phyloP scores from a whole-genome alignment of 2,888 invertebrate species.

The Apotomis turbidana region DNA sequence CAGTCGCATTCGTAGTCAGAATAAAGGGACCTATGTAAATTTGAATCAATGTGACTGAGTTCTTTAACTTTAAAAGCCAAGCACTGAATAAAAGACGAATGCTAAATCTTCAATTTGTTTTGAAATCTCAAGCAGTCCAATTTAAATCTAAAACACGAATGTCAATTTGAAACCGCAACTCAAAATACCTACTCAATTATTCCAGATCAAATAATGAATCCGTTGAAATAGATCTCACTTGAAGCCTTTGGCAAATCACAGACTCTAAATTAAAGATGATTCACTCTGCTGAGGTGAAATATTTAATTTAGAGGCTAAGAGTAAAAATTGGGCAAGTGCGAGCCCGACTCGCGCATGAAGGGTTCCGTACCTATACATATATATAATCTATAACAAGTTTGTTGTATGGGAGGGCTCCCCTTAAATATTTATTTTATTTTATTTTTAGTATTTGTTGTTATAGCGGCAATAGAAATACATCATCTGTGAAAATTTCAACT shows the following conservation, averaged over 20 bases:
- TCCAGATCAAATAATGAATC: conserved; percentile 24
- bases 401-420: too few relatives aligned
- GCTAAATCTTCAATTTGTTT: not conserved
- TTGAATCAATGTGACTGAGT: not conserved
- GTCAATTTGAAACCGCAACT: conserved; percentile 16
- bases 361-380: too few relatives aligned
- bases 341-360: too few relatives aligned
- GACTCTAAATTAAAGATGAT: not conserved
- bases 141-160: conserved; percentile 8
- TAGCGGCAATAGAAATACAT: too few relatives aligned
- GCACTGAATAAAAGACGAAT: not conserved
- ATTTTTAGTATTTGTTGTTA: too few relatives aligned
- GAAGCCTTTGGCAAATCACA: conserved; percentile 6
- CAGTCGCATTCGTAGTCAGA: not conserved
- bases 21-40: not conserved
- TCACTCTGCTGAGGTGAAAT: not conserved
- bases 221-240: conserved; percentile 15
- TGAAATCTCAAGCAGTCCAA: not conserved
- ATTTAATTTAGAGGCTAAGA: too few relatives aligned
- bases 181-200: conserved; percentile 20
- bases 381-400: too few relatives aligned
- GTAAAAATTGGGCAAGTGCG: too few relatives aligned
- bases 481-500: too few relatives aligned
- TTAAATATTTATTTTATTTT: too few relatives aligned
- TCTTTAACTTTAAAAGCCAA: not conserved